phyloP scores from a whole-genome alignment of 92 coral and sea anemone species.

The Meandrina meandrites region DNA sequence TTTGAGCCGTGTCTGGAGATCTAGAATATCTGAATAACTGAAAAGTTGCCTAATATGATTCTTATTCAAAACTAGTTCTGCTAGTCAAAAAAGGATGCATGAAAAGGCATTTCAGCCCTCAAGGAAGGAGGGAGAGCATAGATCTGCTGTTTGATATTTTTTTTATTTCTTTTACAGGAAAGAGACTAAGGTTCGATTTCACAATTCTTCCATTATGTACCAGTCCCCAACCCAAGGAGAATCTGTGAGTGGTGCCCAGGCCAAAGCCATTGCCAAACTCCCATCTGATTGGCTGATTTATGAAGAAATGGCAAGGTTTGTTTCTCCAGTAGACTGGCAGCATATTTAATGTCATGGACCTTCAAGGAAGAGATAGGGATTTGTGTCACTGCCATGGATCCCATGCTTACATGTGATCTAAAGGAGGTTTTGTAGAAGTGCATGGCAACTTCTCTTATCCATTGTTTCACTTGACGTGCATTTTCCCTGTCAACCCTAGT shows the following conservation, averaged over 20 bases:
- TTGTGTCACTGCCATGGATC: background rate
- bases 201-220: slow-evolving; percentile 80
- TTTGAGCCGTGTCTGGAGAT: too few relatives aligned
- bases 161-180: slow-evolving; percentile 58
- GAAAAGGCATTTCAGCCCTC: too few relatives aligned
- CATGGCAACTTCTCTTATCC: too few relatives aligned
- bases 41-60: too few relatives aligned
- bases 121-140: background rate
- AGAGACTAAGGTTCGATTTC: slow-evolving; percentile 89
- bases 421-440: background rate
- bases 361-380: background rate
- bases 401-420: background rate
- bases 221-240: slow-evolving; percentile 74
- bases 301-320: slow-evolving; percentile 96
- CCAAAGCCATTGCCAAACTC: slow-evolving; percentile 63
- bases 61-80: too few relatives aligned
- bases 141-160: background rate
- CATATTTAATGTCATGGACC: background rate
- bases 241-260: slow-evolving; percentile 62
- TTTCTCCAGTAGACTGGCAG: background rate
- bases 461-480: too few relatives aligned
- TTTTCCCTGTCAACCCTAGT: too few relatives aligned
- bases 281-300: slow-evolving; percentile 98
- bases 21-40: too few relatives aligned
- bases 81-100: too few relatives aligned